Evolutionary conservation across 2,888 invertebrate genomes (phyloP), one percentile per base, ranked within the genome.

Genomic region (Lamellibrachia satsuma): DNA sequence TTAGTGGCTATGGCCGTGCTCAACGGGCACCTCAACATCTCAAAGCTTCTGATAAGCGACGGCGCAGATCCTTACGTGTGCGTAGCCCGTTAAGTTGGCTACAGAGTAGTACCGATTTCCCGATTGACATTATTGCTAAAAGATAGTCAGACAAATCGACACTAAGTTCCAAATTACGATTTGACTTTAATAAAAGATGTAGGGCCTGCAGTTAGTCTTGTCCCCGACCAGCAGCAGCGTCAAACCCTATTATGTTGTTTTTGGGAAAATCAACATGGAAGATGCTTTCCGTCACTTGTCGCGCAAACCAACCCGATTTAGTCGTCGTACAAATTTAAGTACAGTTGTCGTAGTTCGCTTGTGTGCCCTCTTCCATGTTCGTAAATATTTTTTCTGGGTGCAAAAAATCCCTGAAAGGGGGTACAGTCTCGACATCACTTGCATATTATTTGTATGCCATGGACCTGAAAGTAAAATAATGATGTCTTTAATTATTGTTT

Each of bases 1-100:
- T 75, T 75, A 75, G 75, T 75, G 75, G 75, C 75, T 22, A 75
- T 75, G 75, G 75, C 75, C 75, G 75, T 75, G 75, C 75, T 75
- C 75, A 75, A 75, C n/a, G 75, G 75, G n/a, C 75, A 75, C 22
- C 75, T 75, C 75, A n/a, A 75, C 75, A 75, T 75, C 75, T 75
- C 75, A 22, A 11, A 75, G 75, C 75, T 75, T 75, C 75, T 75
- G 22, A 75, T 75, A 11, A 3, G 75, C n/a, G 75, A 75, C 22
- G 75, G 75, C 75, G 75, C 75, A 22, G 75, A 75, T 75, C 75
- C 75, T 4, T 75, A 22, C 75, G 75, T 75, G 75, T 75, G n/a
- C n/a, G 75, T 75, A 22, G n/a, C 22, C 6, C 75, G 55, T 55
- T 55, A 55, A 55, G 22, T 75, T 22, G 22, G 6, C 75, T 75